Percentiles rank a stretch among this genome's conserved stretches.
phyloP scores from a whole-genome alignment of 1,140 invertebrate genomes.

The Halyomorpha halys region DNA sequence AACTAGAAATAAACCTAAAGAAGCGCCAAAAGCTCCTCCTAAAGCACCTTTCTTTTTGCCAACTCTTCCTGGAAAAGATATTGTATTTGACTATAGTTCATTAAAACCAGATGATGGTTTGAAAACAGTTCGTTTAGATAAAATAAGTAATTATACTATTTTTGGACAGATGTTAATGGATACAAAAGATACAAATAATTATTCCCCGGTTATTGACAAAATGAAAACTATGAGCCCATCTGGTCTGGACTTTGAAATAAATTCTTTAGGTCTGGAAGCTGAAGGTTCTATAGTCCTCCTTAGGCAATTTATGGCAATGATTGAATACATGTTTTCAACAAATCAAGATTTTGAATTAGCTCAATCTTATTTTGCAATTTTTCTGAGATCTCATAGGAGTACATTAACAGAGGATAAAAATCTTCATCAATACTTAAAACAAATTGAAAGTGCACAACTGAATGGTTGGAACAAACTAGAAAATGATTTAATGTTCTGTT shows the following conservation, averaged over 20 bases:
- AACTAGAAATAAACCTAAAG: constrained; percentile 83
- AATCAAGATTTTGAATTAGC: constrained; percentile 84
- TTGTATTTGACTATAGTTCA: constrained; percentile 64
- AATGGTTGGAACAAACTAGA: constrained; percentile 62
- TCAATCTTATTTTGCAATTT: constrained; percentile 83
- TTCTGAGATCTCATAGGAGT: constrained; percentile 74
- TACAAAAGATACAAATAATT: constrained; percentile 38
- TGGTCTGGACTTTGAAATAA: constrained; percentile 81
- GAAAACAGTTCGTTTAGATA: constrained; percentile 36
- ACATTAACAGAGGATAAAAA: constrained; percentile 46
- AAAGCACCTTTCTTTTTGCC: constrained; percentile 91
- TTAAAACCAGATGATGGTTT: constrained; percentile 33
- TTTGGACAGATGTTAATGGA: constrained; percentile 52
- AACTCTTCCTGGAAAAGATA: constrained; percentile 63
- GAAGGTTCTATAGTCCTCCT: constrained; percentile 58
- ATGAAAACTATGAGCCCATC: constrained; percentile 77
- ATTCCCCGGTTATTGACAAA: constrained; percentile 49
- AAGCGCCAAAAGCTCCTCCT: constrained; percentile 66
- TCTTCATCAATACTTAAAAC: constrained; percentile 46
- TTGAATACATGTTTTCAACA: constrained; percentile 58
- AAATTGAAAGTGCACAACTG: constrained; percentile 47
- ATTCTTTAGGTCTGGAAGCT: constrained; percentile 58
- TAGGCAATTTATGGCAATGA: constrained; percentile 67
- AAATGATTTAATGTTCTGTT: constrained; percentile 50
- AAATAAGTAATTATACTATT: constrained; percentile 45